A percentile compares a stretch with the other conserved stretches of the same genome.
Evolutionary conservation across 2,888 invertebrate species (phyloP).

Genomic region (Cremastinae sp.): DNA sequence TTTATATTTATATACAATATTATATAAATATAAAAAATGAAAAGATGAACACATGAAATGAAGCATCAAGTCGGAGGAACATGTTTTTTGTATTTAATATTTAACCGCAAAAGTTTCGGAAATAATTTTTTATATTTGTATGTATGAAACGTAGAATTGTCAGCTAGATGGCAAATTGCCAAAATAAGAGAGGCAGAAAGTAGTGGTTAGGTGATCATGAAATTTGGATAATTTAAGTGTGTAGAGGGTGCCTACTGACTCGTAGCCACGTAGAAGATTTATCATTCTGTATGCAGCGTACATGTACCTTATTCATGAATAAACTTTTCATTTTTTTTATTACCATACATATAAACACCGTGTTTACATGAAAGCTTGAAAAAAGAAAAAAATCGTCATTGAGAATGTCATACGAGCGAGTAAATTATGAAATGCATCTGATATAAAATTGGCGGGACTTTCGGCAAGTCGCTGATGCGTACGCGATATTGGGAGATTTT

Average conservation of each 20-base stretch:
- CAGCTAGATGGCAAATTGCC: slow-evolving; percentile 37
- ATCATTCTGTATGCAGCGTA: slow-evolving; percentile 47
- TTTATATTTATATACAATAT: slow-evolving; percentile 23
- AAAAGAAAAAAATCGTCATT: not conserved
- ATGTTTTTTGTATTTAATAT: no score
- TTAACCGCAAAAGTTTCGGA: no score
- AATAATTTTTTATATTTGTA: slow-evolving; percentile 17
- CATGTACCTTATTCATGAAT: slow-evolving; percentile 36
- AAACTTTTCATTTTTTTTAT: no score
- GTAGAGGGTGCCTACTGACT: slow-evolving; percentile 63
- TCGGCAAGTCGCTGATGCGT: no score
- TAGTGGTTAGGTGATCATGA: slow-evolving; percentile 58
- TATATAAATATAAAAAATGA: slow-evolving; percentile 15
- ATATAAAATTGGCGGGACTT: no score
- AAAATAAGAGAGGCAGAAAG: slow-evolving; percentile 52
- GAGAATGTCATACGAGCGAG: not conserved
- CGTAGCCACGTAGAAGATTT: slow-evolving; percentile 54
- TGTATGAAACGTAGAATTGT: slow-evolving; percentile 5
- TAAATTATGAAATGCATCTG: no score
- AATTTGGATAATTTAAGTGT: slow-evolving; percentile 48
- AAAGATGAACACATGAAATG: slow-evolving; percentile 7
- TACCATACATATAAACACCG: slow-evolving; percentile 42
- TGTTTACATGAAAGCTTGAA: slow-evolving; percentile 43
- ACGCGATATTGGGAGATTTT: no score
- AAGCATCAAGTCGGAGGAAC: no score